A percentile compares a stretch with the other conserved stretches of the same genome.
Conservation (phyloP, 2,888 invertebrate genomes). For the Sussaba pulchella region DNA sequence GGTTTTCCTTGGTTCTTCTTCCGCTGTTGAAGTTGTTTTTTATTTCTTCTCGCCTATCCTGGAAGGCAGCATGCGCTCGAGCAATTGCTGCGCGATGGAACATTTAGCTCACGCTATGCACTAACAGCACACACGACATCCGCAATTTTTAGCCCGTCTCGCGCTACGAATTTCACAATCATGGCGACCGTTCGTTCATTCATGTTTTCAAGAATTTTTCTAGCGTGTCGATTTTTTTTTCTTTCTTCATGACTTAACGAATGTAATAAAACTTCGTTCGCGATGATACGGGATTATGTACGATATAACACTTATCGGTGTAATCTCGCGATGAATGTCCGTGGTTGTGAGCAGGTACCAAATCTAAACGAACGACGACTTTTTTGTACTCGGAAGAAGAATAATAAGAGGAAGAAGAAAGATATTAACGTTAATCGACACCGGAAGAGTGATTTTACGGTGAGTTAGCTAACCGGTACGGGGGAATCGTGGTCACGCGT, state of each 20-base stretch:
- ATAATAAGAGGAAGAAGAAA: slow-evolving; percentile 5
- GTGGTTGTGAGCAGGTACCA: slow-evolving; percentile 8
- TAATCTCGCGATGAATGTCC: not conserved
- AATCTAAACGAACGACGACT: slow-evolving; percentile 18
- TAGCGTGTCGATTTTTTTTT: too few species aligned
- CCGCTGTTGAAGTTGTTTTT: not conserved
- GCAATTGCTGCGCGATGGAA: slow-evolving; percentile 45
- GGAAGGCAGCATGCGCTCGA: not conserved
- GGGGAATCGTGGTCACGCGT: slow-evolving; percentile 31
- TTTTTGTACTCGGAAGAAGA: slow-evolving; percentile 3
- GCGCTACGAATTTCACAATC: slow-evolving; percentile 37
- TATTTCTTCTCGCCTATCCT: not conserved
- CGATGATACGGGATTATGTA: not conserved
- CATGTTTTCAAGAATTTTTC: not conserved
- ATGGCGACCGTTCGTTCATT: slow-evolving; percentile 17
- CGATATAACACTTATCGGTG: not conserved
- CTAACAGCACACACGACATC: slow-evolving; percentile 32
- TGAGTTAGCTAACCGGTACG: slow-evolving; percentile 45
- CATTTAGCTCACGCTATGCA: slow-evolving; percentile 45
- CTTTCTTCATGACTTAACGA: not conserved
- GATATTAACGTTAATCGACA: slow-evolving; percentile 60
- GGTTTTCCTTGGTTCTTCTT: too few species aligned
- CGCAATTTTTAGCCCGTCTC: slow-evolving; percentile 50
- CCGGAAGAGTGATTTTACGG: slow-evolving; percentile 67
- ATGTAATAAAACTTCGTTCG: not conserved